Evolutionary conservation across 2,888 invertebrate species (phyloP).

Genomic region (Caenorhabditis becei): DNA sequence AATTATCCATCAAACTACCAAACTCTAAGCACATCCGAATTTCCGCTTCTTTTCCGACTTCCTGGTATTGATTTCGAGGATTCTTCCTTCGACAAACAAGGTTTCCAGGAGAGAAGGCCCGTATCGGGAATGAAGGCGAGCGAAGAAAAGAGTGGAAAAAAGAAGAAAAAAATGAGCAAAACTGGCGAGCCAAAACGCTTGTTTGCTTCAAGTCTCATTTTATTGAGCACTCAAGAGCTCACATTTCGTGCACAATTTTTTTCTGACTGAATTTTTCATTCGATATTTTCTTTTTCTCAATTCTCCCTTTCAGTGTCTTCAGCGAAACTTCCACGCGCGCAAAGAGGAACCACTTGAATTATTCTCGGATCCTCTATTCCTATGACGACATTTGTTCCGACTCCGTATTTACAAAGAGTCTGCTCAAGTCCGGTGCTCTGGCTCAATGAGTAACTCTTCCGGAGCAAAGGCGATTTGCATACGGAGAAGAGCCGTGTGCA

Average conservation of each 20-base stretch:
- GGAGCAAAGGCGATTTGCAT: conserved; percentile 15
- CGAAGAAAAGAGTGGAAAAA: conserved; percentile 55
- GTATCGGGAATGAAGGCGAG: conserved; percentile 26
- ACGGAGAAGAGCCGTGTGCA: conserved; percentile 3
- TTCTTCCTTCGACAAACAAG: conserved; percentile 9
- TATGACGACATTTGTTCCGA: neutral
- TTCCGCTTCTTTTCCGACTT: neutral
- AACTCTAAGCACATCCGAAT: neutral
- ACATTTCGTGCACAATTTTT: conserved; percentile 61
- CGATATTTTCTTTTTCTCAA: conserved; percentile 33
- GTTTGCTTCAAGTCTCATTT: conserved; percentile 62
- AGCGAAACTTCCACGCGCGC: neutral
- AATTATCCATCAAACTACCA: conserved; percentile 10
- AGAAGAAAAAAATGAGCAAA: conserved; percentile 59
- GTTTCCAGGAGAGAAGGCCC: neutral
- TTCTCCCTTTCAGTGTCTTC: neutral
- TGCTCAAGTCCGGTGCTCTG: neutral
- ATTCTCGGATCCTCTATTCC: neutral
- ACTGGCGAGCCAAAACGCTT: conserved; percentile 61
- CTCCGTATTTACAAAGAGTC: neutral
- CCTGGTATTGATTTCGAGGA: neutral
- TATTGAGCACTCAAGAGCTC: conserved; percentile 62
- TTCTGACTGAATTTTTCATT: conserved; percentile 55
- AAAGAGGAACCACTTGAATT: neutral
- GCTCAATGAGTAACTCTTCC: neutral